Evolutionary conservation across 2,797 vertebrate genomes (phyloP).

Genomic region (Ammospiza maritima): DNA sequence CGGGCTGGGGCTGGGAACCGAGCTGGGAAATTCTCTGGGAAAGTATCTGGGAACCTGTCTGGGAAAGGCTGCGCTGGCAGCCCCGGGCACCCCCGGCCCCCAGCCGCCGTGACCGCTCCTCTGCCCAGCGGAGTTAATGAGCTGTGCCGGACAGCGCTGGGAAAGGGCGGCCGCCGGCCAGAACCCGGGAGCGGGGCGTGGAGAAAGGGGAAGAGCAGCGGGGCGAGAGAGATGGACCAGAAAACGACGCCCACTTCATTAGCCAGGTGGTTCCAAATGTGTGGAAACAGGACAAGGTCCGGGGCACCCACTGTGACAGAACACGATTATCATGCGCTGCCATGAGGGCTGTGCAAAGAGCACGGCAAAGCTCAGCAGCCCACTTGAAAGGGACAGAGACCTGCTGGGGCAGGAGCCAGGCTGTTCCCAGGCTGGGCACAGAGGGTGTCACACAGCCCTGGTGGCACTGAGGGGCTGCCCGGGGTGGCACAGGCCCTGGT

Average conservation of each 20-base stretch:
- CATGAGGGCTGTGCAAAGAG: constrained; percentile 78
- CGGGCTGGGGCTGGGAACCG: constrained; percentile 33
- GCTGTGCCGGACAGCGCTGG: constrained; percentile 77
- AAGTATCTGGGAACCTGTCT: constrained; percentile 36
- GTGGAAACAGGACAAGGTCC: constrained; percentile 89
- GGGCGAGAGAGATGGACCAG: constrained; percentile 77
- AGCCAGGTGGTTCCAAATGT: constrained; percentile 69
- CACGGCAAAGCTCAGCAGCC: constrained; percentile 61
- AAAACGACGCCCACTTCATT: constrained; percentile 78
- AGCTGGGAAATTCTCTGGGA: constrained; percentile 62
- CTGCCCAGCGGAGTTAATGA: constrained; percentile 78
- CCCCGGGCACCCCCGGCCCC: constrained; percentile 48
- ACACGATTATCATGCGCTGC: constrained; percentile 77
- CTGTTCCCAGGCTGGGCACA: constrained; percentile 13
- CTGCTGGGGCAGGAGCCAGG: neutral
- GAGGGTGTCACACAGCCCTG: too few relatives aligned
- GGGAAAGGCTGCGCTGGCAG: constrained; percentile 67
- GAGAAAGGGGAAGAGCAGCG: constrained; percentile 55
- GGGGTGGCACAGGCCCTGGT: too few relatives aligned
- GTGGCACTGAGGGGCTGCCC: too few relatives aligned
- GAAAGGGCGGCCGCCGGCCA: constrained; percentile 47
- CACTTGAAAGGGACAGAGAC: constrained; percentile 56
- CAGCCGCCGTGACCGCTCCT: constrained; percentile 12
- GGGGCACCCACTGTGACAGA: constrained; percentile 88
- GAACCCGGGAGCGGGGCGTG: constrained; percentile 43